Evolutionary conservation across 2,888 invertebrate species (phyloP).

Genomic region (Tipula lateralis): DNA sequence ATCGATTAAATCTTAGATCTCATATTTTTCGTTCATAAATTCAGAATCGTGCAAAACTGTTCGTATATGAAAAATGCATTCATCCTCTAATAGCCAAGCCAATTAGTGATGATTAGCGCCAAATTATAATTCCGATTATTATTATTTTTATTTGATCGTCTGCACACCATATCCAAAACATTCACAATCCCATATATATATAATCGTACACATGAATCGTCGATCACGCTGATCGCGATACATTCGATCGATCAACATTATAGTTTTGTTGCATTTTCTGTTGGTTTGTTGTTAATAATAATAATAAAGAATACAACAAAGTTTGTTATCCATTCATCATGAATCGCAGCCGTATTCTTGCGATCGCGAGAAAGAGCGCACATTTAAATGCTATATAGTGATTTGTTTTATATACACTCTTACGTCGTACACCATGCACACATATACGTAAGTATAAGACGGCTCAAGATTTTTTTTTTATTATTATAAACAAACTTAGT

Average conservation of each 20-base stretch:
- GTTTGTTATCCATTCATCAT: neutral
- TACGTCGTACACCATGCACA: neutral
- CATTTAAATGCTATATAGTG: neutral
- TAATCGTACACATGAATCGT: neutral
- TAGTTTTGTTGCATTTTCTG: neutral
- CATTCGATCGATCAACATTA: neutral
- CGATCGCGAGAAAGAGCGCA: neutral
- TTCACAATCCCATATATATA: neutral
- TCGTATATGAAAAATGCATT: neutral
- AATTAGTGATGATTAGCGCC: neutral
- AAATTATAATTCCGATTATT: neutral
- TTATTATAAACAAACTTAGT: neutral
- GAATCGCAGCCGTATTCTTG: neutral
- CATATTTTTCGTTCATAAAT: neutral
- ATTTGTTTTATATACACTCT: neutral
- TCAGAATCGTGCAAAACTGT: neutral
- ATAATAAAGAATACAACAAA: neutral
- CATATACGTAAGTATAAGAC: too few relatives aligned
- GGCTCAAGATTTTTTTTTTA: neutral
- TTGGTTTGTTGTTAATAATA: neutral
- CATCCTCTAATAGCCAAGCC: neutral
- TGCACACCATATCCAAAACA: neutral
- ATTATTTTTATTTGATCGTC: neutral
- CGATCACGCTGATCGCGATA: neutral
- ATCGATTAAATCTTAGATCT: neutral